Evolutionary conservation across 2,888 invertebrate genomes (phyloP), one percentile per base, ranked within the genome.

Genomic region (Spilosoma lubricipeda): DNA sequence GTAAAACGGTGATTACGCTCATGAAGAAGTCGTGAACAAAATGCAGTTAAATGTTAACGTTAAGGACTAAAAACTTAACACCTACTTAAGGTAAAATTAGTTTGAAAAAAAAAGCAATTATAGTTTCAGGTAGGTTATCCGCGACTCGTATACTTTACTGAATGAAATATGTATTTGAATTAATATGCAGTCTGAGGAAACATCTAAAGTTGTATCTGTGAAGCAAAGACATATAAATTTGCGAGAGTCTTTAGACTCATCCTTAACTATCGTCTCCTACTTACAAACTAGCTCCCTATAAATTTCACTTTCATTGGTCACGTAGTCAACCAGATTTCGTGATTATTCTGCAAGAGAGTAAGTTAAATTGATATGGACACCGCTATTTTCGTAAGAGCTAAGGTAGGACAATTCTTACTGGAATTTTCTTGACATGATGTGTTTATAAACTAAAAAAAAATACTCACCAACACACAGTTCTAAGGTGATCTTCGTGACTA

Each of bases 401-500:
- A 27, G 23, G 5, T 52, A 23, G 23, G 8, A 39, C 0, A 11
- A 1, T 9, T 39, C 1, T 39, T 39, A 11, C 1, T 39, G 11
- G 39, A 11, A 0, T 11, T n/a, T 56, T 9, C 1, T 56, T 56
- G 3, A 52, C 18, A 7, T 52, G 2, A 20, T 56, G 2, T n/a
- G 23, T 33, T 15, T 48, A 15, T 18, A 48, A 8, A 8, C 33
- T 20, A 48, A 15, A 71, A 64, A 2, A 48, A 63, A 48, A 63
- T 71, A 9, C 95, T 93, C 74, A 96, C 96, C 96, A 96, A 82
- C 96, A 96, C 76, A 96, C 94, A 18, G 93, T 96, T 80, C 93
- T 93, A 77, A 96, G 85, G 78, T 92, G 90, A 75, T 93, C 93
- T 76, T 93, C 94, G 67, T 91, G 92, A 69, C 86, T 94, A 20